Percentiles rank a stretch among this genome's conserved stretches.
These are phyloP conservation scores for Notarius lentiginosus DNA, from an alignment of 2,113 vertebrate species.

Conservation along the genomic window DNA sequence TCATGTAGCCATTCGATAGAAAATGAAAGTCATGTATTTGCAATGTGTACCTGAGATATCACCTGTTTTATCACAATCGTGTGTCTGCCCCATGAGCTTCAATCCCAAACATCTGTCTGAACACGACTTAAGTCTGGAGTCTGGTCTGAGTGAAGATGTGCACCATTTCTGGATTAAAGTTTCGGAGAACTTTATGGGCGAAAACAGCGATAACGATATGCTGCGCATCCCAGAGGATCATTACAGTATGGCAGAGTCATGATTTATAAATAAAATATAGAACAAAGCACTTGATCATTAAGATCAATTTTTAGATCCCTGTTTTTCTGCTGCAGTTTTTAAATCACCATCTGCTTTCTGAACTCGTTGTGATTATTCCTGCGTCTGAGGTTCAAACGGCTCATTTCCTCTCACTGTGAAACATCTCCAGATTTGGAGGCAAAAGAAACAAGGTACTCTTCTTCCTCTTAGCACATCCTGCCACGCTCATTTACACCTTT, in stretches of 20 bases:
- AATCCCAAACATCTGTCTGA: neutral
- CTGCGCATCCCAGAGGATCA: neutral
- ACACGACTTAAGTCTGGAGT: no score
- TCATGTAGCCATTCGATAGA: neutral
- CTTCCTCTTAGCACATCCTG: conserved; percentile 20
- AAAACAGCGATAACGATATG: neutral
- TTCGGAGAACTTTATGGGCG: neutral
- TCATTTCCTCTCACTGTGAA: conserved; percentile 13
- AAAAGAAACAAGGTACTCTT: conserved; percentile 11
- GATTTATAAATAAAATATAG: neutral
- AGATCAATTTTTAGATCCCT: neutral
- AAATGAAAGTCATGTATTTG: neutral
- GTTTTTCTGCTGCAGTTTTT: neutral
- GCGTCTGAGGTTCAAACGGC: conserved; percentile 7
- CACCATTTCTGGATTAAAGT: neutral
- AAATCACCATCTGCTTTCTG: conserved; percentile 32
- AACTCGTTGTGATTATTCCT: conserved; percentile 6
- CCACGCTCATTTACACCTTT: conserved; percentile 10
- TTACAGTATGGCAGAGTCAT: neutral
- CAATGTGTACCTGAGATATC: neutral
- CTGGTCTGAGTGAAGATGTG: neutral
- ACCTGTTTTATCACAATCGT: neutral
- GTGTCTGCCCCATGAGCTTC: neutral
- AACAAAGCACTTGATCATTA: neutral
- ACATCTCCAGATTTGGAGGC: neutral